phyloP scores from a whole-genome alignment of 2,888 invertebrate genomes.

The Acanthacorydalis orientalis region DNA sequence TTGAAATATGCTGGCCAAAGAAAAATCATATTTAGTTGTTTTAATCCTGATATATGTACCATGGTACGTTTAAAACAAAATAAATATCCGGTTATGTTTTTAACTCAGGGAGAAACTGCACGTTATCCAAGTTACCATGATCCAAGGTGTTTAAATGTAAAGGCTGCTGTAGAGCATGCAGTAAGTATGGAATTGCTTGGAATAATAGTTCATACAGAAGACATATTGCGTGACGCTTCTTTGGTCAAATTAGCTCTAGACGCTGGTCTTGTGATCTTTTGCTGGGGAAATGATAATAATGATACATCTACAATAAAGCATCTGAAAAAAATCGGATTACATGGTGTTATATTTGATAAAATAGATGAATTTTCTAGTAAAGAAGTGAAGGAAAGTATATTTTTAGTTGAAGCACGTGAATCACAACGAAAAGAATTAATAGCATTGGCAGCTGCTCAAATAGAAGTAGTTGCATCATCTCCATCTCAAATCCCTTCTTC shows the following conservation, averaged over 20 bases:
- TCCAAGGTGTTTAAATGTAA: conserved; percentile 63
- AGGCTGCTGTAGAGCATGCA: conserved; percentile 69
- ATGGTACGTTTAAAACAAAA: conserved; percentile 92
- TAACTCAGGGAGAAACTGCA: conserved; percentile 48
- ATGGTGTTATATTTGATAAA: conserved; percentile 95
- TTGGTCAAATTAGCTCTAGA: conserved; percentile 66
- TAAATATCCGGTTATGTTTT: conserved; percentile 88
- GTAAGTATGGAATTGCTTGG: conserved; percentile 70
- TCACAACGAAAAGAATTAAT: conserved; percentile 45
- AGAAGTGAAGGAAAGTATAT: conserved; percentile 67
- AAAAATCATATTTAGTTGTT: conserved; percentile 83
- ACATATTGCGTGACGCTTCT: conserved; percentile 65
- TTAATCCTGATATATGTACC: conserved; percentile 90
- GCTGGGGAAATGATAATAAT: conserved; percentile 96
- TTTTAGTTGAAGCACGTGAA: conserved; percentile 61
- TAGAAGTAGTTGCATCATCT: conserved; percentile 14
- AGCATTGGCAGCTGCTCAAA: conserved; percentile 22
- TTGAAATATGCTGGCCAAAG: conserved; percentile 61
- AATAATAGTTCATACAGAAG: conserved; percentile 85
- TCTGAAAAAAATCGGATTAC: conserved; percentile 76
- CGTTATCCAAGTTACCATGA: conserved; percentile 71
- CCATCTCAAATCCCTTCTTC: conserved; percentile 12
- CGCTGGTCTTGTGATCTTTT: conserved; percentile 76
- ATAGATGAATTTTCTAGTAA: conserved; percentile 59
- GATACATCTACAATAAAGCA: conserved; percentile 69